A percentile compares a stretch with the other conserved stretches of the same genome.
phyloP scores from a whole-genome alignment of 2,888 invertebrate genomes.

The Sarcophaga caerulescens region DNA sequence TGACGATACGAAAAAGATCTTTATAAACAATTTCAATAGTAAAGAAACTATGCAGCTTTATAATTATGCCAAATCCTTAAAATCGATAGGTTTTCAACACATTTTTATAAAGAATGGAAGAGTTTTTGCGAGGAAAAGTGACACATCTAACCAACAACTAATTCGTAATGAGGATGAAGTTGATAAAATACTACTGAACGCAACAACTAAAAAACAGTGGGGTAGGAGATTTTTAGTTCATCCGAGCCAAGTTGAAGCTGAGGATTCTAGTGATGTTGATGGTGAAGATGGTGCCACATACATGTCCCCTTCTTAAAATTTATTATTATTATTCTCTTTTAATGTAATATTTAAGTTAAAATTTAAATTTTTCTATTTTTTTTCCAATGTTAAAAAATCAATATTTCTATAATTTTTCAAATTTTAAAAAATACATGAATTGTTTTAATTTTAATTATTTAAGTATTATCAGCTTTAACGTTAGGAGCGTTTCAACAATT shows the following conservation, averaged over 20 bases:
- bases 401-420: not conserved
- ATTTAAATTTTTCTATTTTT: too few species aligned
- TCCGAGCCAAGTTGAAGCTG: not conserved
- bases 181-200: not conserved
- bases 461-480: slow-evolving; percentile 23
- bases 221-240: slow-evolving; percentile 10
- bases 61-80: slow-evolving; percentile 10
- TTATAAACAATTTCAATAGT: slow-evolving; percentile 6
- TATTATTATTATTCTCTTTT: too few species aligned
- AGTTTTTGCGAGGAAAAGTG: too few species aligned
- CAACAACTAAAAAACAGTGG: slow-evolving; percentile 2
- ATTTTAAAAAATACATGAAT: slow-evolving; percentile 5
- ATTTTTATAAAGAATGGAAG: not conserved
- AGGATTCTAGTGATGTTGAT: slow-evolving; percentile 3
- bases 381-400: slow-evolving; percentile 10
- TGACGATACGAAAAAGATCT: not conserved
- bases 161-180: not conserved
- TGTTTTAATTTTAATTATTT: slow-evolving; percentile 6
- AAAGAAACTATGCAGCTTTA: slow-evolving; percentile 2
- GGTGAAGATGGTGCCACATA: slow-evolving; percentile 19
- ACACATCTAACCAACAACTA: slow-evolving; percentile 2
- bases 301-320: slow-evolving; percentile 10
- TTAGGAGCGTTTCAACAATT: not conserved
- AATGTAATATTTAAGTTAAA: not conserved
- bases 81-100: not conserved